phyloP scores from a whole-genome alignment of 37 sponge, comb jelly and placozoan species.

The Ephydatia muelleri region DNA sequence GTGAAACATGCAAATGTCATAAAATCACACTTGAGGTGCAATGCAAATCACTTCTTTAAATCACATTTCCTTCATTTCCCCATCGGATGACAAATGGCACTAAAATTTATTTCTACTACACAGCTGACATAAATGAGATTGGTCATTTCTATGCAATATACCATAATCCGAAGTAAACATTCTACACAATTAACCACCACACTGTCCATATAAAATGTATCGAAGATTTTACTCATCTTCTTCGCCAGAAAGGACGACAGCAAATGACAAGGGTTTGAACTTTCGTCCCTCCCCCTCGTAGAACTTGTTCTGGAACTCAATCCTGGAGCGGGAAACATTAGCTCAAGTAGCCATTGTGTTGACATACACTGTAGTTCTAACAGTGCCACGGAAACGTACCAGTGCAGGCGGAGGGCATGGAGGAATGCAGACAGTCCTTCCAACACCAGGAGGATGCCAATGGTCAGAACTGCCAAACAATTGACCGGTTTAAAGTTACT shows the following conservation, averaged over 20 bases:
- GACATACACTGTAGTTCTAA: neutral
- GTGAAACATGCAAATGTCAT: no score
- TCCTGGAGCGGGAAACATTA: conserved; percentile 48
- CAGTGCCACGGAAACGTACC: conserved; percentile 58
- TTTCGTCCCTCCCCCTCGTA: conserved; percentile 93
- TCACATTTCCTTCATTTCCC: no score
- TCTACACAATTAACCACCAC: no score
- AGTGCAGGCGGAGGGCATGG: conserved; percentile 98
- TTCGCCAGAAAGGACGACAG: conserved; percentile 49
- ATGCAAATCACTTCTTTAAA: no score
- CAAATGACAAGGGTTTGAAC: conserved; percentile 95
- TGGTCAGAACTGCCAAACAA: conserved; percentile 68
- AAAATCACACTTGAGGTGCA: no score
- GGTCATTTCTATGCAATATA: no score
- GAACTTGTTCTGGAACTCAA: conserved; percentile 99
- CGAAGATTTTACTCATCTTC: neutral
- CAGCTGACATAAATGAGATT: no score
- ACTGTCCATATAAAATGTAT: no score
- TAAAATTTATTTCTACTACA: no score
- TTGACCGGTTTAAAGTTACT: neutral
- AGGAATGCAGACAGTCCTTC: conserved; percentile 99
- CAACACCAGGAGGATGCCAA: conserved; percentile 94
- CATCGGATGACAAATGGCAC: no score
- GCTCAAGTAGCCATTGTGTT: neutral
- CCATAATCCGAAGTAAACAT: no score